Base-by-base conservation (phyloP, 2,113 vertebrate species). In the Gnathonemus longibarbis region DNA sequence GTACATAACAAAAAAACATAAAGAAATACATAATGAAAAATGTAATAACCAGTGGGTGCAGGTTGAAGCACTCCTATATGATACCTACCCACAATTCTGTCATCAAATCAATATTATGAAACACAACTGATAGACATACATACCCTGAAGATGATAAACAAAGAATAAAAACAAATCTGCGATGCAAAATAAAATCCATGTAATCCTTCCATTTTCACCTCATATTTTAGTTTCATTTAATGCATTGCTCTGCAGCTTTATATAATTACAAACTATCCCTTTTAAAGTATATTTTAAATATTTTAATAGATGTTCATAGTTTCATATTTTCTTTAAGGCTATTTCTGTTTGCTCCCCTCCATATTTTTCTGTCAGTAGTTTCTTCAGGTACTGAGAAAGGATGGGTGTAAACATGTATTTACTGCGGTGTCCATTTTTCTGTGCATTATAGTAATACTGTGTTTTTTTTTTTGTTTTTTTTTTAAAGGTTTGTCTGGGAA, bases 401-500 rank as follows among this genome's bases (percentile, higher is more conserved):
- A 70, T 83, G 46, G 48, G n/a, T 52, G 46, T 31, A 86, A 49
- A 86, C 5, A 31, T 53, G n/a, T 35, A 39, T 52, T 56, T 53
- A 9, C 11, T 46, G n/a, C 11, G 21, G 53, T n/a, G 27, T 4
- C 56, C 77, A 58, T 46, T 84, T 88, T 50, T 7, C 48, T 52
- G 27, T 53, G 27, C 50, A 35, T 87, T 87, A 24, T 19, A 87
- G 15, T 56, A 86, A 86, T 87, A 35, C 27, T 39, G 35, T 7
- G 46, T 2, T 39, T 86, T 9, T 87, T 88, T 3, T 87, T 88
- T 87, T 88, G 0, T 87, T 88, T 39, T 42, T 15, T 87, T 88
- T 42, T 80, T 50, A 7, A 91, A 96, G 95, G 95, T 91, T 90
- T 94, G 0, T 92, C 95, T 88, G 88, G 93, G 24, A 94, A 95